Conservation (phyloP, 2,888 invertebrate species). For the Tethea ocularis region DNA sequence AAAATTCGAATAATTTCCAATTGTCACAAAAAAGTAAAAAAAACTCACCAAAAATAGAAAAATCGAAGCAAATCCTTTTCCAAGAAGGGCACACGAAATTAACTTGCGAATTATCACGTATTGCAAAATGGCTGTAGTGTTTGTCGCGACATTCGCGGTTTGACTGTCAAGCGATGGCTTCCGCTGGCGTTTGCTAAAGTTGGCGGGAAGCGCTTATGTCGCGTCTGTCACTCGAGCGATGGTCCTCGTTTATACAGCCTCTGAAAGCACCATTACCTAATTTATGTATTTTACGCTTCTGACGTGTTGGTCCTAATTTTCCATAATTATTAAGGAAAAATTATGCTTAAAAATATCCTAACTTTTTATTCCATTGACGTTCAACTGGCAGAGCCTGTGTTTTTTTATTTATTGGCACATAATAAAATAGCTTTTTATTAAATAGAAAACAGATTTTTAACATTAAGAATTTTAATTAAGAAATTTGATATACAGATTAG, state of each 20-base stretch:
- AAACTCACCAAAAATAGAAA: background rate
- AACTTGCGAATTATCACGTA: background rate
- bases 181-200: background rate
- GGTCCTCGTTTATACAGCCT: background rate
- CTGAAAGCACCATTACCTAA: background rate
- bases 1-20: no score
- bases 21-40: background rate
- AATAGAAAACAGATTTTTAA: no score
- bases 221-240: background rate
- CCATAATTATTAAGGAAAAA: no score
- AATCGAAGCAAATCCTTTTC: background rate
- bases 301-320: no score
- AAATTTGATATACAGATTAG: no score
- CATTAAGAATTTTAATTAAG: no score
- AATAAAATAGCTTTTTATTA: no score
- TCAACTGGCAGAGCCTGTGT: no score
- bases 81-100: background rate
- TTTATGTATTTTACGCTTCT: background rate
- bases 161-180: background rate
- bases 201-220: background rate
- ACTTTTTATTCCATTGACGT: no score
- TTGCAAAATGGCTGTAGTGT: background rate
- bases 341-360: no score
- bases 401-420: no score
- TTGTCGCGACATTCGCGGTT: background rate